phyloP scores from a whole-genome alignment of 2,888 invertebrate species.

The Cosmopolites sordidus region DNA sequence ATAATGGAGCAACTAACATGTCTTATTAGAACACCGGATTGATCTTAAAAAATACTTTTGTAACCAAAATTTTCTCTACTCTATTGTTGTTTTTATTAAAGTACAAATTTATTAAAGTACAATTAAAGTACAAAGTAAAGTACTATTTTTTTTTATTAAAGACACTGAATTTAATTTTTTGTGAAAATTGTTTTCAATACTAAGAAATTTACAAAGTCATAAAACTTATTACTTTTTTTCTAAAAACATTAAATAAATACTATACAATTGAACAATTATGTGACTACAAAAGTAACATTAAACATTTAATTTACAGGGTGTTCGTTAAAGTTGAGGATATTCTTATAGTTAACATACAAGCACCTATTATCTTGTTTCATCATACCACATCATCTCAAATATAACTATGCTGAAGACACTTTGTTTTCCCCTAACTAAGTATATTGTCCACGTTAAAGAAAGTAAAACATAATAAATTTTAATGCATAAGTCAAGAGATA shows the following conservation, averaged over 20 bases:
- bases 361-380: too few species aligned
- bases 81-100: slow-evolving; percentile 18
- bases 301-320: neutral
- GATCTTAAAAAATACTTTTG: neutral
- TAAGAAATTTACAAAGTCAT: slow-evolving; percentile 16
- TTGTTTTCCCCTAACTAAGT: too few species aligned
- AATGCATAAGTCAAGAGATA: too few species aligned
- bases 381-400: too few species aligned
- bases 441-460: too few species aligned
- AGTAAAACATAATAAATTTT: too few species aligned
- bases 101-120: slow-evolving; percentile 9
- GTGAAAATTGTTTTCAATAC: neutral
- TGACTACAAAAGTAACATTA: neutral
- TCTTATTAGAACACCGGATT: too few species aligned
- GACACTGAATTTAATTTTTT: slow-evolving; percentile 16
- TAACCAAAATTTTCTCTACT: slow-evolving; percentile 7
- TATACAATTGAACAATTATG: slow-evolving; percentile 13
- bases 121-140: slow-evolving; percentile 13
- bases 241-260: slow-evolving; percentile 16
- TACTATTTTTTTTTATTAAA: slow-evolving; percentile 21
- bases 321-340: neutral
- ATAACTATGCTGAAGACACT: too few species aligned
- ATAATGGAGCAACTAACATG: too few species aligned
- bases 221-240: neutral
- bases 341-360: too few species aligned